These are phyloP conservation scores for Zaprionus vittiger DNA, from an alignment of 1,140 invertebrate species.

Conservation along the genomic window DNA sequence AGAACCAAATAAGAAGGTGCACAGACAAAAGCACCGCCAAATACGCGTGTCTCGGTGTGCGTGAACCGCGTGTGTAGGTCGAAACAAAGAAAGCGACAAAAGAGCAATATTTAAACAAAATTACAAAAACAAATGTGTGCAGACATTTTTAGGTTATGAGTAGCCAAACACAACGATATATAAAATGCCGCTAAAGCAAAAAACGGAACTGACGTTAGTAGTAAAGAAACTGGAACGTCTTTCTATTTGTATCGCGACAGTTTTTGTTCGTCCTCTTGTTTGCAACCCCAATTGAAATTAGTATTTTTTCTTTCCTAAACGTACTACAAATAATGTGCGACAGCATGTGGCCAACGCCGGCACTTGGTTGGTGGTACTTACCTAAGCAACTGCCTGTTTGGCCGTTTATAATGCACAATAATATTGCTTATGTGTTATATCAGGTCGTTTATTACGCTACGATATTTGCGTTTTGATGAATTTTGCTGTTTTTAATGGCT, in stretches of 20 bases:
- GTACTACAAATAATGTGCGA: slow-evolving; percentile 13
- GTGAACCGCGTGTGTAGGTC: slow-evolving; percentile 69
- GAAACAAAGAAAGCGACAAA: slow-evolving; percentile 67
- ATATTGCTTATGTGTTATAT: slow-evolving; percentile 50
- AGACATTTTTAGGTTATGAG: slow-evolving; percentile 68
- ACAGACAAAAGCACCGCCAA: slow-evolving; percentile 49
- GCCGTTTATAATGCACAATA: slow-evolving; percentile 49
- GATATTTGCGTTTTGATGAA: slow-evolving; percentile 13
- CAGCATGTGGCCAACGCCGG: slow-evolving; percentile 44
- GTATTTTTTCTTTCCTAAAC: slow-evolving; percentile 19
- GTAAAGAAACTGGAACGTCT: slow-evolving; percentile 18
- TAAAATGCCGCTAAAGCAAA: slow-evolving; percentile 64
- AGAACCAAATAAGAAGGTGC: slow-evolving; percentile 21
- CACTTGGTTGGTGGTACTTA: slow-evolving; percentile 30
- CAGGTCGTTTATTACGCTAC: slow-evolving; percentile 23
- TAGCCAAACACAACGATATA: slow-evolving; percentile 38
- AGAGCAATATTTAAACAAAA: slow-evolving; percentile 68
- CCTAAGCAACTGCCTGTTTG: slow-evolving; percentile 34
- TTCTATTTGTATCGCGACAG: slow-evolving; percentile 13
- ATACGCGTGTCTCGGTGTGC: slow-evolving; percentile 48
- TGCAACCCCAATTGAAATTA: slow-evolving; percentile 33
- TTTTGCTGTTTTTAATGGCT: slow-evolving; percentile 14
- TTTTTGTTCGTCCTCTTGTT: slow-evolving; percentile 19
- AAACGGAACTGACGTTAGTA: slow-evolving; percentile 18
- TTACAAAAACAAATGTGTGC: slow-evolving; percentile 69